Conservation (phyloP, 2,888 invertebrate species). For the Lasioglossum calceatum region DNA sequence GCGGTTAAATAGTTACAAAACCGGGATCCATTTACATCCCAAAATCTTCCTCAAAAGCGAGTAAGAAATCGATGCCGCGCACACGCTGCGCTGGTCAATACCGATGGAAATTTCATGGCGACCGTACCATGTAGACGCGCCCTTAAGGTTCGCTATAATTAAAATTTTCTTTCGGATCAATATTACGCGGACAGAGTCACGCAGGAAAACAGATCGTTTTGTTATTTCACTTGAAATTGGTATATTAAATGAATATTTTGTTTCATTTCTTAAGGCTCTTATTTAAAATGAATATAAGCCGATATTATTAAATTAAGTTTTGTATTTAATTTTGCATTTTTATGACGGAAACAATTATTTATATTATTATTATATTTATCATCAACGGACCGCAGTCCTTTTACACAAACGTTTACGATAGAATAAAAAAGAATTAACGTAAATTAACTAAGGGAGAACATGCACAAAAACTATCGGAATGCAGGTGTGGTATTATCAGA, state of each 20-base stretch:
- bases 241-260: not conserved
- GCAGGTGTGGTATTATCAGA: too few species aligned
- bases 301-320: not conserved
- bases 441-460: too few species aligned
- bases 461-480: too few species aligned
- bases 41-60: constrained; percentile 39
- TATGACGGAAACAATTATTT: not conserved
- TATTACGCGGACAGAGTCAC: not conserved
- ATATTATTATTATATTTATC: too few species aligned
- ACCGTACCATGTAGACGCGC: not conserved
- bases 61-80: constrained; percentile 42
- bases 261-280: not conserved
- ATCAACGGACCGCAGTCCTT: too few species aligned
- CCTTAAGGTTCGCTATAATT: not conserved
- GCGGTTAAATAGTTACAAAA: constrained; percentile 54
- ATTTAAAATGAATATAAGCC: not conserved
- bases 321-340: not conserved
- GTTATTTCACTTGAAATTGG: not conserved
- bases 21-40: constrained; percentile 40
- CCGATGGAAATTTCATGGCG: constrained; percentile 4
- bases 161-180: not conserved
- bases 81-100: constrained; percentile 10
- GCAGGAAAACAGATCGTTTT: not conserved
- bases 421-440: too few species aligned
- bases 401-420: too few species aligned